phyloP scores from a whole-genome alignment of 1,140 invertebrate genomes.

The Bombus terrestris region DNA sequence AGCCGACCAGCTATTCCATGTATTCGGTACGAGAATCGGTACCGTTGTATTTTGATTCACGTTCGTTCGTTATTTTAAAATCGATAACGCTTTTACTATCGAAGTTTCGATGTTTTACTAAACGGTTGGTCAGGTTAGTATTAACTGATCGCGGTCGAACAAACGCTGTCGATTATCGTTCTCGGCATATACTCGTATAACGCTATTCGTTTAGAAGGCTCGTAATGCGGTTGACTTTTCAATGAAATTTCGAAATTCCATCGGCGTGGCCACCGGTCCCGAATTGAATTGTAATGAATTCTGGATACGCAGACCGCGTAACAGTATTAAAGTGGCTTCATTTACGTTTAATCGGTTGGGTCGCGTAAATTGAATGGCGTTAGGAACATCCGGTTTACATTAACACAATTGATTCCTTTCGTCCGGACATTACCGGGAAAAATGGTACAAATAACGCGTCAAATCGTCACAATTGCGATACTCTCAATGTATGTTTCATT shows the following conservation, averaged over 20 bases:
- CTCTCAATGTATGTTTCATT: not conserved
- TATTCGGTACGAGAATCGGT: not conserved
- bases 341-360: slow-evolving; percentile 23
- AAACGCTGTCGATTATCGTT: slow-evolving; percentile 1
- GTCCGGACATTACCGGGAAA: not conserved
- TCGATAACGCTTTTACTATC: not conserved
- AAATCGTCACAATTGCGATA: not conserved
- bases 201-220: not conserved
- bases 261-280: not conserved
- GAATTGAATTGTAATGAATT: slow-evolving; percentile 30
- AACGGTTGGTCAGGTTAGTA: no score
- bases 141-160: not conserved
- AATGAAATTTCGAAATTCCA: slow-evolving; percentile 34
- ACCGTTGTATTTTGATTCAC: not conserved
- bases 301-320: not conserved
- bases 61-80: not conserved
- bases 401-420: not conserved
- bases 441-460: not conserved
- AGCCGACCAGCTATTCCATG: not conserved
- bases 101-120: not conserved
- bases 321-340: slow-evolving; percentile 20
- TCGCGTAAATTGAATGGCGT: slow-evolving; percentile 3
- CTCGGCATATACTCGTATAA: not conserved
- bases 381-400: not conserved
- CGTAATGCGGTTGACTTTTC: slow-evolving; percentile 30